Evolutionary conservation across 2,888 invertebrate species (phyloP).

Genomic region (Julus scandinavius): DNA sequence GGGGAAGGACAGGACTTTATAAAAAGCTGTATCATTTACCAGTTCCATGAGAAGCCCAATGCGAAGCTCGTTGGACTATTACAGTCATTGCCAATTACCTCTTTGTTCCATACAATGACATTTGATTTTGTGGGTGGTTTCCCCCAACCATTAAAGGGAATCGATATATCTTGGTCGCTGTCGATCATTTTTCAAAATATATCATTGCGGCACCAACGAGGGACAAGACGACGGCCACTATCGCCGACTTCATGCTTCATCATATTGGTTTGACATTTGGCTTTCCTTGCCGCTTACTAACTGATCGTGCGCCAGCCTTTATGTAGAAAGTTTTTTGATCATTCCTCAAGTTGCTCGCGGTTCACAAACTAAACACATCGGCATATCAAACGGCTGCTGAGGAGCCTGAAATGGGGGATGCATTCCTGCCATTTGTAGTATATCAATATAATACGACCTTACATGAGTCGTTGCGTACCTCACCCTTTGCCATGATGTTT

Average conservation of each 20-base stretch:
- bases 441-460: background rate
- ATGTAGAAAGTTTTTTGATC: background rate
- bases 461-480: background rate
- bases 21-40: too few species aligned
- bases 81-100: background rate
- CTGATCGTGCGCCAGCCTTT: background rate
- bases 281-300: background rate
- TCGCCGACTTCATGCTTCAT: background rate
- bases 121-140: background rate
- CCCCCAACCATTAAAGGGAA: background rate
- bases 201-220: background rate
- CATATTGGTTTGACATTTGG: background rate
- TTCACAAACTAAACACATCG: background rate
- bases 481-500: background rate
- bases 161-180: background rate
- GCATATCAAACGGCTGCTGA: background rate
- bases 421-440: background rate
- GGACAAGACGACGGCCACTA: background rate
- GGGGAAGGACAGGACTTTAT: too few species aligned
- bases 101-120: background rate
- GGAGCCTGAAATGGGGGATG: background rate
- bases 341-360: background rate
- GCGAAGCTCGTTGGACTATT: background rate
- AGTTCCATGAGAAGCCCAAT: too few species aligned
- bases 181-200: background rate